Evolutionary conservation across 2,797 vertebrate species (phyloP), one percentile per base, ranked within the genome.

Genomic region (Acrossocheilus wenchowensis): DNA sequence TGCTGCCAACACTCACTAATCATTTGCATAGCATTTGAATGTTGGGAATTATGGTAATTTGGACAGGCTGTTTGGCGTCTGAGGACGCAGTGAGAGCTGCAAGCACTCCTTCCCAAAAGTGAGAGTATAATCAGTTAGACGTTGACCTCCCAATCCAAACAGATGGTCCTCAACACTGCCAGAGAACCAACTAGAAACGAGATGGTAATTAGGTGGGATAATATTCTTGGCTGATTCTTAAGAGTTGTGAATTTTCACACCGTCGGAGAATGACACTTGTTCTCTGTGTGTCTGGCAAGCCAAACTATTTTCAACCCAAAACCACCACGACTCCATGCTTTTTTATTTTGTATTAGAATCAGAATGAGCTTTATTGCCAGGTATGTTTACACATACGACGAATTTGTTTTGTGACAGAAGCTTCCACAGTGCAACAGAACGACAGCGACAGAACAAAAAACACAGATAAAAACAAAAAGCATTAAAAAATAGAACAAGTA

Each of bases 91-190:
- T 64, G 72, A 75, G 85, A 82, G 69, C 83, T 88, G 82, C 80
- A 75, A 79, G 86, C 89, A 78, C 84, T 90, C 87, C 84, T 86
- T 91, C 88, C 85, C 84, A 62, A 89, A 87, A 91, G 90, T 81
- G 90, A 89, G 89, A 83, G 45, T 82, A 88, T 89, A 89, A 86
- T 87, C 89, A 89, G 89, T 89, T 88, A 91, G 89, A 90, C 85
- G 89, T 90, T 89, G 86, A 91, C 90, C 91, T 91, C 88, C 89
- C 90, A 88, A 89, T 91, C 89, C 89, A 87, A 92, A 90, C 94
- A 94, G 93, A 93, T 93, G 93, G 92, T 90, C 86, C 86, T 90
- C 68, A 73, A 85, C 60, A 14, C 75, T 90, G 91, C 88, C 91
- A 92, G 89, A 81, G 88, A 87, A 87, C 89, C 80, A 88, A 78